Base-by-base conservation (phyloP, 2,797 vertebrate genomes). In the Chloroceryle amazona region DNA sequence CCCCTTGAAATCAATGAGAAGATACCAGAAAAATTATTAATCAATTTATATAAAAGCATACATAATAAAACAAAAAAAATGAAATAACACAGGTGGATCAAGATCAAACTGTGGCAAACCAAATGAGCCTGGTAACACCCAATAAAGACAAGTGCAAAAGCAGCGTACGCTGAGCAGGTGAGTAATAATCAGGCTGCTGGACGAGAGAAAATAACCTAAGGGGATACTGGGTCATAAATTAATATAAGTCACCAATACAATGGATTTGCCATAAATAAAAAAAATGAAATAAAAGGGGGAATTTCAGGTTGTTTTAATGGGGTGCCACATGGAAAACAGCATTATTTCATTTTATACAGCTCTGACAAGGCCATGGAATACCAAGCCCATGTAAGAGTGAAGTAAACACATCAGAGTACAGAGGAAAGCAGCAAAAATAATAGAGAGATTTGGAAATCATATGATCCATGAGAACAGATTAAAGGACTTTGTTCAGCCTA, bases 81-180 rank as follows among this genome's bases (percentile, higher is more conserved):
- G 22, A 55, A 62, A 54, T 76, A 35, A 52, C 39, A 5, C 0
- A 2, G 49, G 39, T 4, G 20, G 2, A 3, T 29, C 20, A 11
- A 67, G 72, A 78, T 10, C 85, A 66, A 90, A 54, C 3, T 5
- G 35, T 57, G 78, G 41, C 54, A 25, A 47, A 67, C 5, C 68
- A 18, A 23, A 90, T 25, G 1, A 44, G n/a, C 33, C 54, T 9
- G 55, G 28, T 21, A 52, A 39, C 71, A 82, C 29, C 28, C 23
- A 51, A 14, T 13, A 19, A 61, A 54, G 60, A 23, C 1, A 0
- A 66, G 57, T 0, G 6, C 8, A 21, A 14, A 33, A 62, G 62
- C 18, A 12, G 46, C 6, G 14, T 8, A 22, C 0, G 1, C 4
- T 4, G 46, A 3, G 20, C 68, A 60, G 58, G 57, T 35, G 33